phyloP scores from a whole-genome alignment of 2,888 invertebrate species.

The Andrena dorsata region DNA sequence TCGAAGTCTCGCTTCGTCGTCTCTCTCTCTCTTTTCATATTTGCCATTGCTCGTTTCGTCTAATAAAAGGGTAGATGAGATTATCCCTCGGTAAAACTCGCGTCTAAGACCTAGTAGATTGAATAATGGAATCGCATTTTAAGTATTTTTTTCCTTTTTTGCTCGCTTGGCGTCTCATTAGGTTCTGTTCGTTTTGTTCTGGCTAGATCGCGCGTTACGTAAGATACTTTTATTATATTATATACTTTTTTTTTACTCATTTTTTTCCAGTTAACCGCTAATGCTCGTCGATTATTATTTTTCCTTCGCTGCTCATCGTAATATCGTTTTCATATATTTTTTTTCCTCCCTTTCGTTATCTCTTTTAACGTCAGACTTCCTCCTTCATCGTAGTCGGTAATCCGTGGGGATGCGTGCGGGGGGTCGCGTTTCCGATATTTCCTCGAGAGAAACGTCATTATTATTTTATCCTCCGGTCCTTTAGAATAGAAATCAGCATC shows the following conservation, averaged over 20 bases:
- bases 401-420: constrained; percentile 25
- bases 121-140: constrained; percentile 52
- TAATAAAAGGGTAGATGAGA: constrained; percentile 65
- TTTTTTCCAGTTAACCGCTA: constrained; percentile 38
- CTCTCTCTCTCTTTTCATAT: no score
- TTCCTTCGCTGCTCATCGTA: background rate
- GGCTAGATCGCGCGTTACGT: constrained; percentile 4
- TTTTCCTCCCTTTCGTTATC: background rate
- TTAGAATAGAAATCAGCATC: background rate
- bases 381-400: constrained; percentile 51
- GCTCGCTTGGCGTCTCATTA: constrained; percentile 30
- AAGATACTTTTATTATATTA: background rate
- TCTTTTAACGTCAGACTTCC: constrained; percentile 45
- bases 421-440: constrained; percentile 31
- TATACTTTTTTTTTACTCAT: constrained; percentile 17
- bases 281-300: constrained; percentile 14
- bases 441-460: constrained; percentile 18
- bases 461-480: constrained; percentile 15
- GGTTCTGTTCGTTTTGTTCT: constrained; percentile 9
- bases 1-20: constrained; percentile 22
- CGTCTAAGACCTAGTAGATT: constrained; percentile 62
- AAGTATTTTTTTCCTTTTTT: constrained; percentile 8
- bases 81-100: constrained; percentile 59
- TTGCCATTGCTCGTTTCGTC: constrained; percentile 34
- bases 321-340: constrained; percentile 5